Evolutionary conservation across 2,888 invertebrate species (phyloP).

Genomic region (Boloria selene): DNA sequence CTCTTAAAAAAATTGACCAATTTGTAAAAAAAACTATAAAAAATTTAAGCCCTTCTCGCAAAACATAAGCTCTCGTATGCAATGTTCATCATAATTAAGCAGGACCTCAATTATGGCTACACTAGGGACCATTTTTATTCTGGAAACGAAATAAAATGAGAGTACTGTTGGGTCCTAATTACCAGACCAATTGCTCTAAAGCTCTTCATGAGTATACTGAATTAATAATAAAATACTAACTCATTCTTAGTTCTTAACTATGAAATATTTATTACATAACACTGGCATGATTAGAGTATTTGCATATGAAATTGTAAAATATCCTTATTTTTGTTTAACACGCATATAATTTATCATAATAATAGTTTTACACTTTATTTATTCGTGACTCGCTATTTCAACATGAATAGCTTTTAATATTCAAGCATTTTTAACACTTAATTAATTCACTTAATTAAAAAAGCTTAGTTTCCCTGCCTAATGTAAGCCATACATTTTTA

Average conservation of each 20-base stretch:
- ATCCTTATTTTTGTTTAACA: neutral
- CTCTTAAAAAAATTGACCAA: neutral
- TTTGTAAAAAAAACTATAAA: conserved; percentile 13
- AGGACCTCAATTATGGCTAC: conserved; percentile 27
- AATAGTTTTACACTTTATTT: neutral
- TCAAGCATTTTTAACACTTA: too few species aligned
- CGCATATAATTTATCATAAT: neutral
- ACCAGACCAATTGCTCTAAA: neutral
- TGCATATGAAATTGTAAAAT: neutral
- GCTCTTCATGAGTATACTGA: neutral
- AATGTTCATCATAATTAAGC: conserved; percentile 36
- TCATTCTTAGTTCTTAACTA: too few species aligned
- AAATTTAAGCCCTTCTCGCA: conserved; percentile 23
- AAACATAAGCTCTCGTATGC: conserved; percentile 21
- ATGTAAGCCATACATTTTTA: too few species aligned
- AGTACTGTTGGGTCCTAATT: conserved; percentile 11
- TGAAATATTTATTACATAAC: too few species aligned
- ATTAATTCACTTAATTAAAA: too few species aligned
- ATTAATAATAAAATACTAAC: too few species aligned
- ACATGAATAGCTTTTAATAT: too few species aligned
- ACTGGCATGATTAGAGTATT: too few species aligned
- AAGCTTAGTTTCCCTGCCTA: too few species aligned
- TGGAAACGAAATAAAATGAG: conserved; percentile 47
- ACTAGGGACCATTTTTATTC: conserved; percentile 46
- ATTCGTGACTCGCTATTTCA: too few species aligned